Evolutionary conservation across 2,113 vertebrate genomes (phyloP), one percentile per base, ranked within the genome.

Genomic region (Rhynchomys soricoides): DNA sequence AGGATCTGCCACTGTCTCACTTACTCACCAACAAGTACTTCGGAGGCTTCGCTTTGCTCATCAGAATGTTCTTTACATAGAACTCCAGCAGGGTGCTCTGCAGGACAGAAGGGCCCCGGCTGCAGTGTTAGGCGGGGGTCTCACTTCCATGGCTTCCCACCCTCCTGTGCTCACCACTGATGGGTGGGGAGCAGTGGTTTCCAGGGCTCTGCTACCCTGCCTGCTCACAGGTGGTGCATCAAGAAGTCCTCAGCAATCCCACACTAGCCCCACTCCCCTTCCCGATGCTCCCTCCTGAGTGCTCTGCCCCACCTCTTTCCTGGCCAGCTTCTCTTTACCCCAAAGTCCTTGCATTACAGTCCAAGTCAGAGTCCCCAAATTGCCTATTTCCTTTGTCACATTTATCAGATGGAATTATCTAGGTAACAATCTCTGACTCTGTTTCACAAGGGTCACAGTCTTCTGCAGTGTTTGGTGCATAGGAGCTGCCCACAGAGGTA

Each of bases 31-130:
- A 93, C 55, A 99, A 97, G 0, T 99, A 99, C 96, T 99, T 99
- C 40, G 98, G 99, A 59, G 99, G 99, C 96, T 99, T 99, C 0
- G 98, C 99, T 98, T 99, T 99, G 98, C 99, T 99, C 99, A 99
- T 99, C n/a, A 99, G 98, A 74, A 99, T 98, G 3, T 99, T 99
- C 98, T 99, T 99, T 96, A 99, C 81, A n/a, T 99, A 99, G 95
- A 99, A 99, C 89, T 99, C 99, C 98, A 99, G 97, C 48, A 99
- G 96, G 70, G 98, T 97, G 31, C 98, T 98, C 99, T 99, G 95
- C 71, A 97, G 66, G 96, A 96, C 37, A 92, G 78, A 40, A 29
- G 40, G 57, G 1, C 92, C 45, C n/a, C 43, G 96, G 45, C 55
- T 74, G 89, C 1, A 9, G 52, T 7, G 15, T 77, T 52, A 82